Evolutionary conservation across 1,140 invertebrate species (phyloP).

Genomic region (Drosophila carrolli): DNA sequence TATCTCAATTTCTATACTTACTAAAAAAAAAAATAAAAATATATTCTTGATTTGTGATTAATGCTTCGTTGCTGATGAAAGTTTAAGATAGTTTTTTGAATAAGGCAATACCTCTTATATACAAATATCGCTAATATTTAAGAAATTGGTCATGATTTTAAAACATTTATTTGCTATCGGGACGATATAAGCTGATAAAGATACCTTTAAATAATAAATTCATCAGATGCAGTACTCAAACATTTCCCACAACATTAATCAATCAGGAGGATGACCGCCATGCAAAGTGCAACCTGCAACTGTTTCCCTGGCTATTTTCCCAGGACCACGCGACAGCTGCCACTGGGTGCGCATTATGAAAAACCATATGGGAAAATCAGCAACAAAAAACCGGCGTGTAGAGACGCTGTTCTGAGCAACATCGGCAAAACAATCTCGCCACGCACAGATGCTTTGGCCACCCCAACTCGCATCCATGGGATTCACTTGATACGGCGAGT

Average conservation of each 20-base stretch:
- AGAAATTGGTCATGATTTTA: too few species aligned
- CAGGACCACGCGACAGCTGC: constrained; percentile 74
- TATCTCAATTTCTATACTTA: too few species aligned
- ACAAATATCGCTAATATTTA: too few species aligned
- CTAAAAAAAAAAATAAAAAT: too few species aligned
- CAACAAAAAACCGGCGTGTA: constrained; percentile 27
- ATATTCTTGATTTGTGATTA: too few species aligned
- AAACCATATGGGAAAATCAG: constrained; percentile 77
- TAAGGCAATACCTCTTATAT: too few species aligned
- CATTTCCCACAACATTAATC: constrained; percentile 26
- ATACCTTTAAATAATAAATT: not conserved
- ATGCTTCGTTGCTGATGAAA: too few species aligned
- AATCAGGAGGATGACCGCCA: constrained; percentile 22
- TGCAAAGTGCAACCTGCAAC: constrained; percentile 58
- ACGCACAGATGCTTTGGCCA: constrained; percentile 59
- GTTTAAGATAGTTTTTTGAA: too few species aligned
- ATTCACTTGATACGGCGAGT: constrained; percentile 63
- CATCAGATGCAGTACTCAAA: not conserved
- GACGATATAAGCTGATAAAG: too few species aligned
- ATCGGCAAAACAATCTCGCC: constrained; percentile 53
- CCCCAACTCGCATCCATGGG: constrained; percentile 42
- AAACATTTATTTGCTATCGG: too few species aligned
- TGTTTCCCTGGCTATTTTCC: constrained; percentile 51
- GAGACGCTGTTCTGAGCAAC: constrained; percentile 19
- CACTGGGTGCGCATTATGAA: constrained; percentile 53